Conservation (phyloP, 1,140 invertebrate species). For the Aleiodes sp. region DNA sequence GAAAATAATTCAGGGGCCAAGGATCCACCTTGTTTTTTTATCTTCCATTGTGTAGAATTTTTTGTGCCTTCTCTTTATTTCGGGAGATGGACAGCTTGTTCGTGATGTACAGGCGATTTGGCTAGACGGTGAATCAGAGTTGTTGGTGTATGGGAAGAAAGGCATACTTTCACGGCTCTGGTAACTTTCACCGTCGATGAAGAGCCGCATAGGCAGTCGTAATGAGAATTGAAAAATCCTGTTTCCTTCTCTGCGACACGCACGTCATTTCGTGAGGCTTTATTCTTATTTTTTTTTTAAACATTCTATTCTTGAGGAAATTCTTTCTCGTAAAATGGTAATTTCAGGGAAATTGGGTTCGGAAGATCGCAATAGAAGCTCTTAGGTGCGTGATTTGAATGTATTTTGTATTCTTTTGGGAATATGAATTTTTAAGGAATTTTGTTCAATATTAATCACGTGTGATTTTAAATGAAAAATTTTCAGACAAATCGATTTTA, state of each 20-base stretch:
- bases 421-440: too few species aligned
- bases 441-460: too few species aligned
- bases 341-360: background rate
- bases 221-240: slow-evolving; percentile 54
- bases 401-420: too few species aligned
- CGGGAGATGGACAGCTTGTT: background rate
- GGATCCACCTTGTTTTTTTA: background rate
- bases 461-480: too few species aligned
- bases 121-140: slow-evolving; percentile 57
- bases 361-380: too few species aligned
- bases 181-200: slow-evolving; percentile 67
- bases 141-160: slow-evolving; percentile 57
- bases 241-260: slow-evolving; percentile 33
- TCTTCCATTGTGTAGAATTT: background rate
- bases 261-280: slow-evolving; percentile 12
- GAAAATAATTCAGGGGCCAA: background rate
- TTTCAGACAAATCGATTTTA: too few species aligned
- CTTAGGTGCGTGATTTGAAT: too few species aligned
- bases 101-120: slow-evolving; percentile 32
- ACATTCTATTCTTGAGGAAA: background rate
- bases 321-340: background rate
- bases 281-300: background rate
- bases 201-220: slow-evolving; percentile 46
- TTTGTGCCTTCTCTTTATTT: background rate
- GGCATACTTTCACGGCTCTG: slow-evolving; percentile 62